phyloP scores from a whole-genome alignment of 2,888 invertebrate species.

The Lamellibrachia columna region DNA sequence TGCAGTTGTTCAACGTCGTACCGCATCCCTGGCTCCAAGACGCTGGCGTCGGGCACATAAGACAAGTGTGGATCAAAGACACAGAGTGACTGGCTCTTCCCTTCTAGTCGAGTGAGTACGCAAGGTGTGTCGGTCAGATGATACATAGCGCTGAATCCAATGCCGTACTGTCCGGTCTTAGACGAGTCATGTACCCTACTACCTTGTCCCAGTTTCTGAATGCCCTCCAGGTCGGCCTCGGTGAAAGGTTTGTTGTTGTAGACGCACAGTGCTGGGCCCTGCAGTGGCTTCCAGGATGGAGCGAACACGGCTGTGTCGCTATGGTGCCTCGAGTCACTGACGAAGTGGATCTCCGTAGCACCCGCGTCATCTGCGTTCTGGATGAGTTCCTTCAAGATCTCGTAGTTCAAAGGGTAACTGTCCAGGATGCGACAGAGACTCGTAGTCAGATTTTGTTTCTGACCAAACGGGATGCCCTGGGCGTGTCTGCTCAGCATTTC shows the following conservation, averaged over 20 bases:
- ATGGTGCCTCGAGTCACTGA: constrained; percentile 49
- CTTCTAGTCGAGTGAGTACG: constrained; percentile 48
- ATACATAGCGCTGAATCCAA: constrained; percentile 62
- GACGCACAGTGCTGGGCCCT: constrained; percentile 61
- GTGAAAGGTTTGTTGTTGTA: constrained; percentile 58
- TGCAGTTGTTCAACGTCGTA: constrained; percentile 35
- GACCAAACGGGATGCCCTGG: constrained; percentile 52
- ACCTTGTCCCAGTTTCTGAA: constrained; percentile 57
- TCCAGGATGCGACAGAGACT: constrained; percentile 50
- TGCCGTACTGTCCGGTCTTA: constrained; percentile 61
- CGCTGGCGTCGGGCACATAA: constrained; percentile 47
- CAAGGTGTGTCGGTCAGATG: constrained; percentile 61
- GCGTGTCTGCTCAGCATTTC: constrained; percentile 37
- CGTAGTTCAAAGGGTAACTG: constrained; percentile 51
- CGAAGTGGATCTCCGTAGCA: constrained; percentile 55
- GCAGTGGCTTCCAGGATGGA: constrained; percentile 47
- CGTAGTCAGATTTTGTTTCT: constrained; percentile 52
- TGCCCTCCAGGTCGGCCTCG: constrained; percentile 52
- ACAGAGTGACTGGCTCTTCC: constrained; percentile 49
- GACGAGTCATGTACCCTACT: constrained; percentile 54
- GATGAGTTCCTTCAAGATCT: constrained; percentile 57
- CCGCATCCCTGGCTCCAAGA: constrained; percentile 42
- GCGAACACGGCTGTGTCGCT: constrained; percentile 43
- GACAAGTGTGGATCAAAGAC: constrained; percentile 55
- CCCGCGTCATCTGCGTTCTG: constrained; percentile 45